Evolutionary conservation across 2,113 vertebrate genomes (phyloP), one percentile per base, ranked within the genome.

Genomic region (Neolamprologus tretocephalus): DNA sequence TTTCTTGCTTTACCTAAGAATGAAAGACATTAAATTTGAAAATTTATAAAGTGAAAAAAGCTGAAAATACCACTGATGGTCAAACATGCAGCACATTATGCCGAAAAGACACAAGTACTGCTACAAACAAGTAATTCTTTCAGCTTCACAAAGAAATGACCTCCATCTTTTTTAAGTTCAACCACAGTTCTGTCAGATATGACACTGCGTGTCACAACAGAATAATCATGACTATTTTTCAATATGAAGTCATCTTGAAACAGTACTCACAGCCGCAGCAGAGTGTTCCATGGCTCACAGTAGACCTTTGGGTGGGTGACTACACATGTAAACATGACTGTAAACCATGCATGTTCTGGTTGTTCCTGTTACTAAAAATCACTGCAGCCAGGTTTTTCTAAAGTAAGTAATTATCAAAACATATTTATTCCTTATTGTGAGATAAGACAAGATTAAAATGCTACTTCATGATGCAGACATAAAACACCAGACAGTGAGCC

Each of bases 41-140:
- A 12, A 78, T 31, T 3, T 78, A 45, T 47, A 8, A 49, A n/a
- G 26, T n/a, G 73, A 31, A n/a, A 0, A 75, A 78, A 78, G 14
- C 26, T 49, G 26, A 31, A 51, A 12, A 2, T 9, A 31, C 26
- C 10, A n/a, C 0, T 4, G 9, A 31, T 31, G 42, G 4, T 51
- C 45, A 1, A 31, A n/a, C 10, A 5, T 31, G 6, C 16, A 8
- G 16, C 9, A 8, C 16, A 31, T 49, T 78, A 49, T 78, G 7
- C 16, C 1, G 0, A 75, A 26, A 75, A 75, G 42, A 19, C 42
- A 5, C 51, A 0, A 47, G 9, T 4, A 49, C 16, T 19, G 23
- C 16, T 49, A 19, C 45, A 51, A 17, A 31, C 17, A 78, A 51
- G 26, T 51, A 49, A 78, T 78, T 78, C 26, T 51, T 78, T 78